Percentiles rank a stretch among this genome's conserved stretches.
These are phyloP conservation scores for Labeo catla DNA, from an alignment of 2,113 vertebrate species.

Conservation along the genomic window DNA sequence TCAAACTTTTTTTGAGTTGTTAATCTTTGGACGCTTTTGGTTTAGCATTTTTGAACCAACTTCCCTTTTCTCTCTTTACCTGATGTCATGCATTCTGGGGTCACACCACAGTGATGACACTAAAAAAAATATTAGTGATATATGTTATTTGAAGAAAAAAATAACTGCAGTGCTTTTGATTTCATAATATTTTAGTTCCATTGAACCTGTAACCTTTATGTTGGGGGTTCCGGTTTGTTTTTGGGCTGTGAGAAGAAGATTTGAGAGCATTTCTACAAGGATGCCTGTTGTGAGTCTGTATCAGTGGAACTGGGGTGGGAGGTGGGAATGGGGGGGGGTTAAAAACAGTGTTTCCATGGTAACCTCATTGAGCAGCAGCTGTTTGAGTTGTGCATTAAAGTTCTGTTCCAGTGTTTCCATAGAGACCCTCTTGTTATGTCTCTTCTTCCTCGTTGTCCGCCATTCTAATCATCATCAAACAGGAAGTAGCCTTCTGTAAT, in stretches of 20 bases:
- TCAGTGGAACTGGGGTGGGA: slow-evolving; percentile 45
- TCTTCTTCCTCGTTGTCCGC: slow-evolving; percentile 57
- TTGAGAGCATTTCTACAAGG: slow-evolving; percentile 18
- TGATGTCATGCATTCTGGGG: slow-evolving; percentile 50
- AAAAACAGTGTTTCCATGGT: slow-evolving; percentile 59
- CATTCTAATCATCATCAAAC: slow-evolving; percentile 18
- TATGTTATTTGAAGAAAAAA: slow-evolving; percentile 37
- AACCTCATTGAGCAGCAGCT: slow-evolving; percentile 59
- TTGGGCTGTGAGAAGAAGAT: slow-evolving; percentile 12
- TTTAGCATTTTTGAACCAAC: slow-evolving; percentile 4
- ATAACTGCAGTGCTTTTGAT: slow-evolving; percentile 54
- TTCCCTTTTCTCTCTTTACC: neutral
- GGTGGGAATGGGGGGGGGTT: slow-evolving; percentile 31
- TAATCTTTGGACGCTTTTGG: slow-evolving; percentile 22
- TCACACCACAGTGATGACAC: slow-evolving; percentile 60
- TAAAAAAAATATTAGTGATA: slow-evolving; percentile 54
- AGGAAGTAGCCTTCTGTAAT: slow-evolving; percentile 4
- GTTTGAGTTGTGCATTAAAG: slow-evolving; percentile 67
- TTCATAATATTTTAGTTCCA: slow-evolving; percentile 61
- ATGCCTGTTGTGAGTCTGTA: neutral
- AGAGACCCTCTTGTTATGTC: slow-evolving; percentile 13
- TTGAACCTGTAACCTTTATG: slow-evolving; percentile 41
- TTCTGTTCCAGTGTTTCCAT: slow-evolving; percentile 63
- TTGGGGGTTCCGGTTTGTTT: slow-evolving; percentile 19
- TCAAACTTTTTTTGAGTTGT: slow-evolving; percentile 52